phyloP scores from a whole-genome alignment of 2,113 vertebrate species.

The Oreochromis spilurus region DNA sequence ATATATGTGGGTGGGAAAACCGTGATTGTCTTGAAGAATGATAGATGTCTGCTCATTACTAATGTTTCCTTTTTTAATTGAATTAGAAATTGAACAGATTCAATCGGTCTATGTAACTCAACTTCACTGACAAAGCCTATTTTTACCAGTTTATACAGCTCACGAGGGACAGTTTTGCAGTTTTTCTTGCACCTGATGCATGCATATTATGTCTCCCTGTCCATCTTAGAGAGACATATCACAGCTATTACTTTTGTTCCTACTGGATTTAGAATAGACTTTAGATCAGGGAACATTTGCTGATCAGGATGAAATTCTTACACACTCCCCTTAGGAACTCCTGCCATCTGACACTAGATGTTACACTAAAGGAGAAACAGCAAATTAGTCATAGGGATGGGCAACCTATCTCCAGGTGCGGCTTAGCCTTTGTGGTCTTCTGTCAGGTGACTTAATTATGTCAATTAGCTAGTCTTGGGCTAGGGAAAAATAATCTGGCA shows the following conservation, averaged over 20 bases:
- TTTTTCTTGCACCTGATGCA: background rate
- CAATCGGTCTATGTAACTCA: background rate
- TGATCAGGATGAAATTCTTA: background rate
- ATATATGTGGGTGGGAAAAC: background rate
- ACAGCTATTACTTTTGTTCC: background rate
- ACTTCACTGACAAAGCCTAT: background rate
- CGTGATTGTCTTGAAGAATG: background rate
- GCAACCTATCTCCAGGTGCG: too few relatives aligned
- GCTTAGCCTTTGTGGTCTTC: too few relatives aligned
- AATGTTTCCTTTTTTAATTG: rapidly evolving
- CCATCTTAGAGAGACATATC: background rate
- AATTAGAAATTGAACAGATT: background rate
- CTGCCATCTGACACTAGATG: rapidly evolving
- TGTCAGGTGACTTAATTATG: too few relatives aligned
- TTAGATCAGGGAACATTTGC: background rate
- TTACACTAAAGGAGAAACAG: background rate
- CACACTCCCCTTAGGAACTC: background rate
- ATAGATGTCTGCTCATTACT: background rate
- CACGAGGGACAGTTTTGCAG: background rate
- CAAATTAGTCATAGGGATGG: too few relatives aligned
- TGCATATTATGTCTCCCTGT: background rate
- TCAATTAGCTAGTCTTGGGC: background rate
- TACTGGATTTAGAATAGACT: background rate
- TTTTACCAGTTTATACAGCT: background rate
- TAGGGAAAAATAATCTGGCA: background rate